Base-by-base conservation (phyloP, 2,113 vertebrate species). In the Chamaetylas fuelleborni region DNA sequence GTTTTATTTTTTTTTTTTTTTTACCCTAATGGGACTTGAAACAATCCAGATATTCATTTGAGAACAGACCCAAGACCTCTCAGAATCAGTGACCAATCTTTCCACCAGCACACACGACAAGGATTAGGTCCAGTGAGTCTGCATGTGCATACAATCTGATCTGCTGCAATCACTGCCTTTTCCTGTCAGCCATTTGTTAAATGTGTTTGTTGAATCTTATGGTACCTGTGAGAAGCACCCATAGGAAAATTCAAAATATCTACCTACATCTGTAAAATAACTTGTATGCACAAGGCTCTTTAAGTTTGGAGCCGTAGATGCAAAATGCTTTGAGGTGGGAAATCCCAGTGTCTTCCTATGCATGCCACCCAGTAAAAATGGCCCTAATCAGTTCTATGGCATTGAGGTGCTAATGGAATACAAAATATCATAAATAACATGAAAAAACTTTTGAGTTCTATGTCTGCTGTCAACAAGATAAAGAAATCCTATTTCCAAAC, bases 401-500 rank as follows among this genome's bases (percentile, higher is more conserved):
- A 71, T 2, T 57, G 17, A 36, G 23, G 69, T 57, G 38, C 9
- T 91, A 86, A 91, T 40, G 45, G 26, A 80, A 81, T 45, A 84
- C 28, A 81, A 84, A 90, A 58, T 43, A 66, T 3, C 90, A 90
- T 13, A 87, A 88, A 69, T 17, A 85, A 81, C 24, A 74, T 4
- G 11, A 73, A 81, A 91, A 66, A 85, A 34, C 13, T 48, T 92
- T 61, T 66, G 42, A 95, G 34, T 83, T 69, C 6, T 42, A 58
- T 36, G 29, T 58, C 64, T 90, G 71, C 54, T 88, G 26, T 80
- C 87, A 92, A 24, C 5, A 83, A 82, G 66, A 96, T 76, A 69
- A 83, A 90, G 57, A 92, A 94, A 93, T 79, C 51, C 62, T 84
- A 81, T 88, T 94, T 91, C 57, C 61, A 76, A 93, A 92, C 64